Percentiles rank a stretch among this genome's conserved stretches.
phyloP scores from a whole-genome alignment of 2,113 vertebrate species.

The Odocoileus virginianus region DNA sequence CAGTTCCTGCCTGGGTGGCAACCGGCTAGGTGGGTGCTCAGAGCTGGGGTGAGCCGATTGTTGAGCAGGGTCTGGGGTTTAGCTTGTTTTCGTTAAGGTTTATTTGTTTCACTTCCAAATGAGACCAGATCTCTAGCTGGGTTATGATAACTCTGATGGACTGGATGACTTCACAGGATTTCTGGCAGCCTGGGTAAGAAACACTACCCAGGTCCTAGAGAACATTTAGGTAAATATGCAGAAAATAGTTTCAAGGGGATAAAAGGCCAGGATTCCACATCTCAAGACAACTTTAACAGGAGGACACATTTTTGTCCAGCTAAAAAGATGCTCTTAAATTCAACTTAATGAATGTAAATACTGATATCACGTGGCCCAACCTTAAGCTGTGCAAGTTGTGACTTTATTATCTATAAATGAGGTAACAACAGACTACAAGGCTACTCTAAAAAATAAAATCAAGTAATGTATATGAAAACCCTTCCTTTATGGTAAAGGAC shows the following conservation, averaged over 20 bases:
- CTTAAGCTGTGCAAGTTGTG: background rate
- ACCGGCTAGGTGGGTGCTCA: background rate
- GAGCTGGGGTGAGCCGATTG: background rate
- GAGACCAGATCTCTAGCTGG: background rate
- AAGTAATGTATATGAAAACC: background rate
- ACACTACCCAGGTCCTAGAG: background rate
- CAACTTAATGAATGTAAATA: background rate
- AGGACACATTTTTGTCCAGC: background rate
- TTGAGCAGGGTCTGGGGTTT: background rate
- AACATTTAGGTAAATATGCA: background rate
- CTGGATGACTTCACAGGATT: background rate
- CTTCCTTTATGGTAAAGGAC: background rate
- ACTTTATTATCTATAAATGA: slow-evolving; percentile 7
- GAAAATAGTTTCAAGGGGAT: background rate
- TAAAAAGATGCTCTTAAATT: slow-evolving; percentile 12
- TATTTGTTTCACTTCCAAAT: slow-evolving; percentile 52
- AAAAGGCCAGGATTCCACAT: background rate
- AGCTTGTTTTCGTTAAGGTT: slow-evolving; percentile 44
- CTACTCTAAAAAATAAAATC: background rate
- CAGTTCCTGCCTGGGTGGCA: background rate
- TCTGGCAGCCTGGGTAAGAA: background rate
- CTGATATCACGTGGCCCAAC: background rate
- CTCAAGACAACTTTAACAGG: background rate
- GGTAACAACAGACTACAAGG: background rate
- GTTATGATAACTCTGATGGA: background rate